Conservation (phyloP, 2,888 invertebrate species). For the Phragmatobia fuliginosa region DNA sequence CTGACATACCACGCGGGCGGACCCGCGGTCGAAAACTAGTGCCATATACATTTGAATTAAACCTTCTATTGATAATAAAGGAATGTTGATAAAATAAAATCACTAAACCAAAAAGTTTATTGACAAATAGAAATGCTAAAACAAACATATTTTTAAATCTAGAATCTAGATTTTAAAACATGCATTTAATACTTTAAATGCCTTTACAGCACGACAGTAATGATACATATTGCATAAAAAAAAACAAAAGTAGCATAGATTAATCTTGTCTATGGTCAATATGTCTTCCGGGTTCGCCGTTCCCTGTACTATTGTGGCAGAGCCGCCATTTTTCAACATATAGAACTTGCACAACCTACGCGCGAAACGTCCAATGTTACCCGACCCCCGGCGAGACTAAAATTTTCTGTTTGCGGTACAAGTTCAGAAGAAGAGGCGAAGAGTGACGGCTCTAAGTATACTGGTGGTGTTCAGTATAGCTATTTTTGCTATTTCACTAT, state of each 20-base stretch:
- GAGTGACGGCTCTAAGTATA: slow-evolving; percentile 54
- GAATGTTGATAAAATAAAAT: neutral
- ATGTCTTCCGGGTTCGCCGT: slow-evolving; percentile 82
- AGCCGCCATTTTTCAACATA: slow-evolving; percentile 83
- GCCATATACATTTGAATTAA: neutral
- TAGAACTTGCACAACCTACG: slow-evolving; percentile 76
- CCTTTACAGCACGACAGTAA: slow-evolving; percentile 9
- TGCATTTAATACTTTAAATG: neutral
- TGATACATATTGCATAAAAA: slow-evolving; percentile 29
- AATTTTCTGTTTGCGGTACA: slow-evolving; percentile 30
- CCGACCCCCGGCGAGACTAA: slow-evolving; percentile 54
- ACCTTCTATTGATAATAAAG: neutral
- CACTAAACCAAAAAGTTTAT: neutral
- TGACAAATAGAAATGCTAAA: neutral
- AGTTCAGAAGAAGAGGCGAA: slow-evolving; percentile 29
- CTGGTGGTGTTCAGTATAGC: slow-evolving; percentile 75
- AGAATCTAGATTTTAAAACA: too few species aligned
- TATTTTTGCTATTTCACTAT: slow-evolving; percentile 87
- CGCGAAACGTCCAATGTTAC: slow-evolving; percentile 62
- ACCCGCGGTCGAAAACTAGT: too few species aligned
- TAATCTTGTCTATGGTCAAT: slow-evolving; percentile 80
- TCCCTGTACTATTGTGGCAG: slow-evolving; percentile 80
- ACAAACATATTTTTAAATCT: neutral
- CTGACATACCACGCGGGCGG: too few species aligned
- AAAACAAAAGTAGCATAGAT: slow-evolving; percentile 66